Percentiles rank a stretch among this genome's conserved stretches.
These are phyloP conservation scores for Watsonalla binaria DNA, from an alignment of 2,888 invertebrate genomes.

Conservation along the genomic window DNA sequence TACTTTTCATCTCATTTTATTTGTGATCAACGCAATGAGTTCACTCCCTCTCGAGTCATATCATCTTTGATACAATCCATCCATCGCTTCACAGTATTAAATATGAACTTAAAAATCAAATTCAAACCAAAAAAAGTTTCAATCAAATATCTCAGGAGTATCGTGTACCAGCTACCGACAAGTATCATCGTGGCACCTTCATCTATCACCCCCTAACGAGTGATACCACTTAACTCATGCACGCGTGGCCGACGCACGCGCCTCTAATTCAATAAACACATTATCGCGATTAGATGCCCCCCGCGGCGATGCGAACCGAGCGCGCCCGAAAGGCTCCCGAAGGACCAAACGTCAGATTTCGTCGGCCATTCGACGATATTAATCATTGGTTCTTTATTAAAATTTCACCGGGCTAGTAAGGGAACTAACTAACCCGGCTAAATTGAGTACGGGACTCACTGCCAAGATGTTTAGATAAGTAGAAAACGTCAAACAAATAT, in stretches of 20 bases:
- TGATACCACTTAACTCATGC: slow-evolving; percentile 29
- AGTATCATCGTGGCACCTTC: slow-evolving; percentile 22
- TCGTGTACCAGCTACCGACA: slow-evolving; percentile 2
- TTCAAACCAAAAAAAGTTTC: slow-evolving; percentile 15
- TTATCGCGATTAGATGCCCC: slow-evolving; percentile 75
- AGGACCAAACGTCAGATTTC: slow-evolving; percentile 56
- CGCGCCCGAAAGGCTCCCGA: slow-evolving; percentile 44
- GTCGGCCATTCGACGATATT: slow-evolving; percentile 56
- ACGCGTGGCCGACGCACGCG: slow-evolving; percentile 68
- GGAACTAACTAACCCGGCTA: slow-evolving; percentile 9
- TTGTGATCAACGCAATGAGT: too few species aligned
- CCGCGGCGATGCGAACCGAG: slow-evolving; percentile 42
- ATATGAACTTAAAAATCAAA: slow-evolving; percentile 1
- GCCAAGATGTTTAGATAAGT: too few species aligned
- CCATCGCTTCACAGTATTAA: too few species aligned
- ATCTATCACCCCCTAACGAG: slow-evolving; percentile 45
- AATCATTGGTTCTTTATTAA: slow-evolving; percentile 64
- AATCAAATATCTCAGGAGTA: neutral
- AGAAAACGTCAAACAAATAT: too few species aligned
- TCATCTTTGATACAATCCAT: too few species aligned
- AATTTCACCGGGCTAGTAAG: slow-evolving; percentile 32
- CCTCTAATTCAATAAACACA: slow-evolving; percentile 78
- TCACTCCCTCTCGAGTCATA: too few species aligned
- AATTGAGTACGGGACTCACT: slow-evolving; percentile 10
- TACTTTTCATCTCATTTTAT: too few species aligned